These are phyloP conservation scores for Dendrocincla fuliginosa DNA, from an alignment of 2,797 vertebrate species.

Conservation along the genomic window DNA sequence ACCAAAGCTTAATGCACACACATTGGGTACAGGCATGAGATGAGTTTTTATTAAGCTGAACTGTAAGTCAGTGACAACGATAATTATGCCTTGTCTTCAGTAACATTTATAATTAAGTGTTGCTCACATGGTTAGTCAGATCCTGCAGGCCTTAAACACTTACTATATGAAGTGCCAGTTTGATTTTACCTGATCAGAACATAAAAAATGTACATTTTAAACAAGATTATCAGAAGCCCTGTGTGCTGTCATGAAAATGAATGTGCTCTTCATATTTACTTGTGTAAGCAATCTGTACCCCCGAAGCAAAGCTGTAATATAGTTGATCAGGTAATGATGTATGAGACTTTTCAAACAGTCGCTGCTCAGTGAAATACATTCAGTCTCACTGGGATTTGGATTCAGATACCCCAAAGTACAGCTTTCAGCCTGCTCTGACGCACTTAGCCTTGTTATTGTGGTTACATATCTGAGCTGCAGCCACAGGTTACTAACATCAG, in stretches of 20 bases:
- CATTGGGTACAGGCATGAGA: neutral
- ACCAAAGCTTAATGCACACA: neutral
- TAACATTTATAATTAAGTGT: neutral
- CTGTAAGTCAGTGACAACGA: neutral
- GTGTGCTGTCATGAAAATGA: neutral
- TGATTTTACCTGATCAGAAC: neutral
- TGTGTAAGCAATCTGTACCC: neutral
- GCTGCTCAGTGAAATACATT: neutral
- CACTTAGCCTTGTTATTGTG: neutral
- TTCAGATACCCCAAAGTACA: neutral
- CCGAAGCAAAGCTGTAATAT: neutral
- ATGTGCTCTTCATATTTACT: neutral
- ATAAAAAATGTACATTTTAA: neutral
- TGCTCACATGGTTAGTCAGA: neutral
- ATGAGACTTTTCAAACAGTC: neutral
- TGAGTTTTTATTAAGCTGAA: neutral
- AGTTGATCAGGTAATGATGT: neutral
- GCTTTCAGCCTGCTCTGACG: neutral
- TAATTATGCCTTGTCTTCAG: slow-evolving; percentile 16
- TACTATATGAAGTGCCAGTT: neutral
- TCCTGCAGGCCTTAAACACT: neutral
- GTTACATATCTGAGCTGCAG: neutral
- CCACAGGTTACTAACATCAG: neutral
- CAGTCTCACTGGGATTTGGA: neutral
- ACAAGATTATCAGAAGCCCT: neutral